Evolutionary conservation across 2,797 vertebrate genomes (phyloP).

Genomic region (Acrossocheilus fasciatus): DNA sequence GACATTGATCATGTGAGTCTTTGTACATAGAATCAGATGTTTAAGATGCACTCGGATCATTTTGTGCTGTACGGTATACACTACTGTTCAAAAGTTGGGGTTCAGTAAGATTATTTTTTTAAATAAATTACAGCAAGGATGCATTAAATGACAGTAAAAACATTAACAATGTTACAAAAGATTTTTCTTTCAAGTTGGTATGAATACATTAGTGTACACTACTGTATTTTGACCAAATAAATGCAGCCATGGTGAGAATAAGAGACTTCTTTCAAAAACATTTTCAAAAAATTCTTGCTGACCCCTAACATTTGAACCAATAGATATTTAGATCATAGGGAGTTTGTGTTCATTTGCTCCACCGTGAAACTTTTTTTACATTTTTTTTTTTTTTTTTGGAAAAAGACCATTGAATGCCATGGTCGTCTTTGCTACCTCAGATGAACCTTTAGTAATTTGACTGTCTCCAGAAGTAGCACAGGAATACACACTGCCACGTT

Average conservation of each 20-base stretch:
- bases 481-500: constrained; percentile 79
- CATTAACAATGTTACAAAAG: background rate
- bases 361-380: background rate
- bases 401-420: constrained; percentile 31
- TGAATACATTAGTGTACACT: background rate
- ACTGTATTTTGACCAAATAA: background rate
- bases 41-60: background rate
- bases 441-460: constrained; percentile 70
- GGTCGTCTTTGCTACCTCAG: constrained; percentile 66
- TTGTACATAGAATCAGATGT: background rate
- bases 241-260: background rate
- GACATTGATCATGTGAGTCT: background rate
- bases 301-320: background rate
- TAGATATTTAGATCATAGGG: background rate
- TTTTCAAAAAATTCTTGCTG: background rate
- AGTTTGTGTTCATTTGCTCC: background rate
- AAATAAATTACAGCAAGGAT: background rate
- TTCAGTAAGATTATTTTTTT: background rate
- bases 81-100: background rate
- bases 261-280: background rate
- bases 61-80: background rate
- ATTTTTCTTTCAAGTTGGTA: background rate
- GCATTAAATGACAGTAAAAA: background rate
- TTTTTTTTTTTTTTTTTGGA: no score
- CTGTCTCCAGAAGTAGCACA: constrained; percentile 63